Base-by-base conservation (phyloP, 2,113 vertebrate genomes). In the Chroicocephalus ridibundus region DNA sequence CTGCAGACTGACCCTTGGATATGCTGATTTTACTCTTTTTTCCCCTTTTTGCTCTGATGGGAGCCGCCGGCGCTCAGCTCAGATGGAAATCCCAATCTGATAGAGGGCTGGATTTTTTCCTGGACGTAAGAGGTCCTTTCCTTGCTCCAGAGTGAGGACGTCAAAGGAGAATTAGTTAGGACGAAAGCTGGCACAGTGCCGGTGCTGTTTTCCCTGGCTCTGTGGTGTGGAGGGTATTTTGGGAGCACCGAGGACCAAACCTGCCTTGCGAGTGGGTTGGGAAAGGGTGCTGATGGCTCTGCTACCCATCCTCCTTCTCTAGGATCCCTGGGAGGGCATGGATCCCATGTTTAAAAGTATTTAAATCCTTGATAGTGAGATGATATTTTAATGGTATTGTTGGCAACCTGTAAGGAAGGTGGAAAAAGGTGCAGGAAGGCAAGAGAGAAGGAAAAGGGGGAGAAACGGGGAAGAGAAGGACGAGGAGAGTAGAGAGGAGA, bases 161-260 rank as follows among this genome's bases (percentile, higher is more conserved):
- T 38, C 8, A 13, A 4, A 13, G 26, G 32, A 51, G 17, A 36
- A 20, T 34, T 24, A 11, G 6, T 31, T 42, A 38, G 36, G 38
- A 85, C 38, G 27, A 86, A 65, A 86, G 38, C 27, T 61, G 49
- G 4, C 3, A 27, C 10, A 13, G 16, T 62, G 34, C 13, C 3
- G 1, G 7, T 40, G 5, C 5, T 62, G 5, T 21, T 84, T 61
- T 68, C 21, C 38, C 36, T 58, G 42, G 26, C 12, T 20, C 15
- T 0, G 0, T 13, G 22, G 24, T 2, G 3, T 4, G 18, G 54
- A 80, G 15, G 38, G 24, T 32, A 46, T 13, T 18, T 2, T 0
- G 1, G 52, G n/a, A 57, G 13, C 32, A 32, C 32, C 0, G 2
- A 76, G 47, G 19, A 69, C 20, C 47, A 72, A 55, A 69, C 5